Conservation (phyloP, 2,113 vertebrate genomes). For the Bostrychus sinensis region DNA sequence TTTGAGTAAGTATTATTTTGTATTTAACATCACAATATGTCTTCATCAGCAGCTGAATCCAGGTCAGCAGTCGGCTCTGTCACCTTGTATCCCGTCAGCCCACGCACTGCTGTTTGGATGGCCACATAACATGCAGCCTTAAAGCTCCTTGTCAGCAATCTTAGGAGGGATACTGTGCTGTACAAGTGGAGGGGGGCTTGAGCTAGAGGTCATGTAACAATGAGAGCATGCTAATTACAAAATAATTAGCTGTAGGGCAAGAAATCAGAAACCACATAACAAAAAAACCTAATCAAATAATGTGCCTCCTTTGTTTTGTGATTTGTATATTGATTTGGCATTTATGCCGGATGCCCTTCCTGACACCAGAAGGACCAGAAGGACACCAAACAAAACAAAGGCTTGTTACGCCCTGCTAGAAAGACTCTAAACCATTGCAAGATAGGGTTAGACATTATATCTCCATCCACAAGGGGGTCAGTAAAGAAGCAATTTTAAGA, state of each 20-base stretch:
- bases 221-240: not conserved
- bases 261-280: not conserved
- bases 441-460: too few species aligned
- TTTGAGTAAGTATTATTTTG: constrained; percentile 32
- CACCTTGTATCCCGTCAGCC: constrained; percentile 50
- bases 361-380: too few species aligned
- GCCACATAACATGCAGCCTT: constrained; percentile 21
- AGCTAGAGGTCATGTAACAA: not conserved
- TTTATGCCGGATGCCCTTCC: too few species aligned
- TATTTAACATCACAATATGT: constrained; percentile 40
- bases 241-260: not conserved
- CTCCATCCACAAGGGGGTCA: too few species aligned
- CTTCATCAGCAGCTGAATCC: constrained; percentile 55
- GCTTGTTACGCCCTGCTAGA: too few species aligned
- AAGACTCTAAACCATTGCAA: too few species aligned
- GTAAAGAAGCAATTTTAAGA: too few species aligned
- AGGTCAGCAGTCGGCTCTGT: constrained; percentile 57
- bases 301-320: too few species aligned
- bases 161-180: not conserved
- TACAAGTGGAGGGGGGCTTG: not conserved
- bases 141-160: constrained; percentile 19
- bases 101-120: constrained; percentile 38
- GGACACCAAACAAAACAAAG: too few species aligned
- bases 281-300: not conserved
- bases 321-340: too few species aligned